A percentile compares a stretch with the other conserved stretches of the same genome.
Evolutionary conservation across 2,888 invertebrate species (phyloP).

Genomic region (Euzetes globulus): DNA sequence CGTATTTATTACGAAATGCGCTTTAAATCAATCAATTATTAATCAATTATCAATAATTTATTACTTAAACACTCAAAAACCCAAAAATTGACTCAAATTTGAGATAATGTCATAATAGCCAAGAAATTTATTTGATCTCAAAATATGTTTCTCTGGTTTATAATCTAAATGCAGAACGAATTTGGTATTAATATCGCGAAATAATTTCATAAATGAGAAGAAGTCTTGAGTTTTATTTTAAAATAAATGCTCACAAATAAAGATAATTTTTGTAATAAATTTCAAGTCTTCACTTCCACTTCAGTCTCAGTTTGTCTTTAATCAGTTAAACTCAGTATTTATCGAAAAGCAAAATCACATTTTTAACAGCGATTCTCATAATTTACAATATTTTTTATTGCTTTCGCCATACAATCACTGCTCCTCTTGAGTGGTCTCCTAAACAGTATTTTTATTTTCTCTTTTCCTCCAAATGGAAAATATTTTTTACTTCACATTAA

Average conservation of each 20-base stretch:
- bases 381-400: conserved; percentile 11
- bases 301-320: background rate
- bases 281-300: background rate
- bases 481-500: too few relatives aligned
- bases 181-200: background rate
- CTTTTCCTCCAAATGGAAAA: too few relatives aligned
- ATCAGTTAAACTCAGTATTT: background rate
- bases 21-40: background rate
- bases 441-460: too few relatives aligned
- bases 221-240: background rate
- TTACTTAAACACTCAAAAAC: background rate
- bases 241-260: conserved; percentile 1
- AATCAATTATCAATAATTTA: too few relatives aligned
- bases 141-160: background rate
- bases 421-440: background rate
- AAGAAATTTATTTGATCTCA: background rate
- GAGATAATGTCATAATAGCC: background rate
- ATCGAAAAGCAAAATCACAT: background rate
- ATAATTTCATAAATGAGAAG: background rate
- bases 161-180: background rate
- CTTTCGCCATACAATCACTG: conserved; percentile 5
- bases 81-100: background rate
- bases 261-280: conserved; percentile 1
- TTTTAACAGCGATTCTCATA: conserved; percentile 7
- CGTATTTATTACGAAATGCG: background rate